Base-by-base conservation (phyloP, 2,113 vertebrate genomes). In the Pangasianodon hypophthalmus region DNA sequence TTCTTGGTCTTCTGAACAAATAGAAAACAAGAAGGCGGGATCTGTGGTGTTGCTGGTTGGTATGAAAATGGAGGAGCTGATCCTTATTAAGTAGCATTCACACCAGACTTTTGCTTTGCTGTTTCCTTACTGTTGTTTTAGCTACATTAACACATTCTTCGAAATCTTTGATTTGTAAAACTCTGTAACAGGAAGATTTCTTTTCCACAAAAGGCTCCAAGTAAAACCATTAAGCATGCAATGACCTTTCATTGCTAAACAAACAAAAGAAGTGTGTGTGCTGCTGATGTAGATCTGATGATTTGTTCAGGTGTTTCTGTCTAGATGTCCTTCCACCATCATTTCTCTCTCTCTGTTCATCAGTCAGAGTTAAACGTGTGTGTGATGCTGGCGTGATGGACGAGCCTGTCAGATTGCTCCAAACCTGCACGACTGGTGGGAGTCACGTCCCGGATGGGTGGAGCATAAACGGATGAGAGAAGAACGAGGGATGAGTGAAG, bases 361-460 rank as follows among this genome's bases (percentile, higher is more conserved):
- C 69, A 88, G 60, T 88, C 88, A 90, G 75, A 86, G 77, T 86
- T 88, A 83, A 88, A 90, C 6, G 18, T 83, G 88, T 88, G 88
- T 88, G 85, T 90, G 89, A 89, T 48, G 88, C 48, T 67, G 79
- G 75, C 19, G 50, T 91, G 91, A 91, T 91, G 54, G 88, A 91
- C 82, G 91, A 91, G 73, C 58, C 91, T 90, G 91, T 91, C 91
- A 90, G 62, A 54, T 41, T 52, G 69, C 81, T 86, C 84, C 75
- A 86, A 82, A 80, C 83, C 82, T 37, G 19, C 52, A 37, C 71
- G 69, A 44, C 88, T 88, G 81, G 67, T 91, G 91, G 87, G 91
- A 91, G 77, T 64, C 64, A 26, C 29, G 46, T 91, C 87, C 58
- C 37, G 60, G 88, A 69, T 86, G 75, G 83, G 48, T 90, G 79